Percentiles rank a stretch among this genome's conserved stretches.
phyloP scores from a whole-genome alignment of 2,888 invertebrate genomes.

The Athalia cordata region DNA sequence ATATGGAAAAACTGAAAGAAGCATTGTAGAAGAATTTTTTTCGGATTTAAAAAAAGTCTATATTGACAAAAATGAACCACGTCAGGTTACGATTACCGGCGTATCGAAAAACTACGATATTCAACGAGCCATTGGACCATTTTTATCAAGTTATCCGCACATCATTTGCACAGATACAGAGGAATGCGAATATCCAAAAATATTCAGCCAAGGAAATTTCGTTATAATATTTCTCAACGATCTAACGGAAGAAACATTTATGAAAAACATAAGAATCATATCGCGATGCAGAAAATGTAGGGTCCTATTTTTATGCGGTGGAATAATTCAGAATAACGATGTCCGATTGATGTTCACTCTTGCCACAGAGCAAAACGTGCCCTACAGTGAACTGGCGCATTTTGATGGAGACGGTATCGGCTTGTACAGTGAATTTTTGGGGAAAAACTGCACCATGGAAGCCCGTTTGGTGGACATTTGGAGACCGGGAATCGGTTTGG shows the following conservation, averaged over 20 bases:
- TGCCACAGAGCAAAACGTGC: no score
- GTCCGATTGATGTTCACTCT: no score
- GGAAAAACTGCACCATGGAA: no score
- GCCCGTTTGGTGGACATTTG: no score
- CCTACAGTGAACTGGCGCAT: no score
- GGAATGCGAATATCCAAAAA: slow-evolving; percentile 1
- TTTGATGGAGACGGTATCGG: no score
- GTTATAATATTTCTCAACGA: slow-evolving; percentile 14
- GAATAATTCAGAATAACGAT: no score
- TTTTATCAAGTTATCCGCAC: neutral
- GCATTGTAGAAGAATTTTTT: slow-evolving; percentile 4
- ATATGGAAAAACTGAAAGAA: neutral
- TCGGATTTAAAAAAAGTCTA: neutral
- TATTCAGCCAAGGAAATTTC: slow-evolving; percentile 21
- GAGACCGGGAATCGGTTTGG: no score
- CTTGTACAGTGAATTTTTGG: no score
- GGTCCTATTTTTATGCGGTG: no score
- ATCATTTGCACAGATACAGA: slow-evolving; percentile 12
- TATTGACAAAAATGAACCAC: neutral
- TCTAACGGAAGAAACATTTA: neutral
- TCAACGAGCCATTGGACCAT: neutral
- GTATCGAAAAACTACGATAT: slow-evolving; percentile 1
- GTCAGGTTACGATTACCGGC: neutral
- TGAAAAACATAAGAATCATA: no score
- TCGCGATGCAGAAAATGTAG: no score